These are phyloP conservation scores for Charanyca ferruginea DNA, from an alignment of 2,888 invertebrate genomes.

Conservation along the genomic window DNA sequence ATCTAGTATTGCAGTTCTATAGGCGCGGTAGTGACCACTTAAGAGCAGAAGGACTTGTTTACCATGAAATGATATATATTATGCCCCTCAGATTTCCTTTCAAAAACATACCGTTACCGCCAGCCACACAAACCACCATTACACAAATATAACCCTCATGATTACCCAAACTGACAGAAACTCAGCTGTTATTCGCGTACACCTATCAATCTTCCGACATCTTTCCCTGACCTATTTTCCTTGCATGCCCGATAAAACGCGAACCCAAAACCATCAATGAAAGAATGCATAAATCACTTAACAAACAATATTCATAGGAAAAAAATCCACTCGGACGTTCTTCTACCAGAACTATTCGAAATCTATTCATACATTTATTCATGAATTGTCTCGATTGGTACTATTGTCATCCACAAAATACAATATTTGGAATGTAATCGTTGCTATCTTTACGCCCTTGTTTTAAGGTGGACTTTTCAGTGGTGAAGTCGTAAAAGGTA, in stretches of 20 bases:
- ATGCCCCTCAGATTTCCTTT: too few relatives aligned
- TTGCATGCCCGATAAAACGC: conserved; percentile 54
- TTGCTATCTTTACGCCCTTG: neutral
- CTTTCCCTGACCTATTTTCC: conserved; percentile 55
- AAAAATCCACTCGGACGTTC: conserved; percentile 64
- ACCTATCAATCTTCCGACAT: conserved; percentile 60
- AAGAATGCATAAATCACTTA: conserved; percentile 66
- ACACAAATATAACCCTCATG: conserved; percentile 45
- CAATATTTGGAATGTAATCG: conserved; percentile 34
- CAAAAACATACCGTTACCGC: conserved; percentile 27
- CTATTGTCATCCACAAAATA: conserved; percentile 63
- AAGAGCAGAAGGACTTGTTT: too few relatives aligned
- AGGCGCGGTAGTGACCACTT: too few relatives aligned
- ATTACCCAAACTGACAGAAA: conserved; percentile 42
- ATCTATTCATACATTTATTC: conserved; percentile 72
- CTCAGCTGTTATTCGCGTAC: conserved; percentile 18
- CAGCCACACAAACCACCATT: conserved; percentile 14
- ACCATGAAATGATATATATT: too few relatives aligned
- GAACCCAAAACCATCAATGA: conserved; percentile 48
- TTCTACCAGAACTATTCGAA: conserved; percentile 63
- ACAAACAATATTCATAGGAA: conserved; percentile 68
- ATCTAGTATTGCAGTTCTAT: too few relatives aligned
- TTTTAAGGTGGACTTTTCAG: conserved; percentile 22
- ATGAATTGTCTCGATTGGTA: conserved; percentile 69
- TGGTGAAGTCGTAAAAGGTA: neutral